Evolutionary conservation across 2,888 invertebrate genomes (phyloP).

Genomic region (Spicauda simplicius): DNA sequence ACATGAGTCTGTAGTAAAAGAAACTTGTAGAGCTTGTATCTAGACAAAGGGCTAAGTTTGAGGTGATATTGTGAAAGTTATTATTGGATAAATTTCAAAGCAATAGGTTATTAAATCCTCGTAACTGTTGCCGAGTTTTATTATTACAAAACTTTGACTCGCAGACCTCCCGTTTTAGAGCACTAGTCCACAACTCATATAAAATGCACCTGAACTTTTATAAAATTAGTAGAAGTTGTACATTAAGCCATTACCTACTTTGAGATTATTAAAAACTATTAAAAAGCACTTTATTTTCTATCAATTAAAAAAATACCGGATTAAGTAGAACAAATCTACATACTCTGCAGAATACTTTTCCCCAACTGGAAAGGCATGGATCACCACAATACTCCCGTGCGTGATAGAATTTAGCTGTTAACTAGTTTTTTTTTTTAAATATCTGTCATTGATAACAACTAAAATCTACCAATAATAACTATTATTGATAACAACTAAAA

Average conservation of each 20-base stretch:
- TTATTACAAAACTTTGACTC: conserved; percentile 41
- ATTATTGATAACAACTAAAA: too few species aligned
- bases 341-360: too few species aligned
- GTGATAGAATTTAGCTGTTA: too few species aligned
- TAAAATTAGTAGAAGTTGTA: conserved; percentile 30
- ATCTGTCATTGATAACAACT: too few species aligned
- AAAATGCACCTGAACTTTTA: conserved; percentile 33
- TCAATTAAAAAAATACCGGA: too few species aligned
- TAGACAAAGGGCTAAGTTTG: conserved; percentile 44
- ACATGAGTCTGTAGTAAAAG: not conserved
- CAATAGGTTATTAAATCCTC: conserved; percentile 46
- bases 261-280: not conserved
- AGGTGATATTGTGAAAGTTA: conserved; percentile 48
- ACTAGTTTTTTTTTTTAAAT: too few species aligned
- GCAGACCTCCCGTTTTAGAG: conserved; percentile 32
- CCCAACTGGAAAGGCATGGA: too few species aligned
- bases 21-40: conserved; percentile 17
- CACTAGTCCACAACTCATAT: conserved; percentile 29
- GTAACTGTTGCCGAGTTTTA: conserved; percentile 43
- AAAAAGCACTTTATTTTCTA: not conserved
- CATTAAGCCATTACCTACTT: conserved; percentile 3
- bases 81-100: conserved; percentile 49
- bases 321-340: too few species aligned
- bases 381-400: too few species aligned
- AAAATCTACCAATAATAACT: too few species aligned